Base-by-base conservation (phyloP, 1,140 invertebrate species). In the Hirudo medicinalis region DNA sequence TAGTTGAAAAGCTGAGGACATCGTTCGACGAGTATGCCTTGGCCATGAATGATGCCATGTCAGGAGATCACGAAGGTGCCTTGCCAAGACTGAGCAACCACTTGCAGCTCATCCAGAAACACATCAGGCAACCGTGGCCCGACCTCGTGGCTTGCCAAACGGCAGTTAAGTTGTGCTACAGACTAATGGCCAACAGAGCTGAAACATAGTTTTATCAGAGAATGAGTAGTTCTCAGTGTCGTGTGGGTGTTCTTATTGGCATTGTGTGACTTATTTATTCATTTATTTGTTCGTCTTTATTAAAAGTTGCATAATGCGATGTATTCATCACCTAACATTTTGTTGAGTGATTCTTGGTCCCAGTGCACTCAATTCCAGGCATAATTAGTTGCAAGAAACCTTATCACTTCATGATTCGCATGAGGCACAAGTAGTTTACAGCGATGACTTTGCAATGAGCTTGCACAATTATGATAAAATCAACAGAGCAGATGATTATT, bases 81-180 rank as follows among this genome's bases (percentile, higher is more conserved):
- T 71, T 79, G 54, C 82, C 85, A 70, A 79, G 84, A 17, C 85
- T 88, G 0, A 79, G 90, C 13, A 83, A 85, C 72, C 86, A 88
- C 74, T 87, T 89, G 72, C 77, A 87, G 22, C 84, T 90, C 0
- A 84, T 91, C 74, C 88, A 91, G 71, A 83, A 86, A 63, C 87
- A 86, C 15, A 77, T 92, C 20, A 85, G 86, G 20, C 86, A 89
- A 11, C 91, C 91, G 0, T 90, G 90, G 75, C 86, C 83, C 77
- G 90, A 91, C 76, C 91, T 89, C 78, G 89, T 90, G 78, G 82
- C 90, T 54, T 90, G 88, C 77, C 89, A 92, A 74, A 89, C 92
- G 81, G 87, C 88, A 32, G 82, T 90, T 19, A 87, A 89, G 76
- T 84, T 88, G 54, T 90, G 89, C 74, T 86, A 78, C 54, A 78